A percentile compares a stretch with the other conserved stretches of the same genome.
Evolutionary conservation across 35 echinoderm and acorn worm species (phyloP).

Genomic region (Anneissia japonica): DNA sequence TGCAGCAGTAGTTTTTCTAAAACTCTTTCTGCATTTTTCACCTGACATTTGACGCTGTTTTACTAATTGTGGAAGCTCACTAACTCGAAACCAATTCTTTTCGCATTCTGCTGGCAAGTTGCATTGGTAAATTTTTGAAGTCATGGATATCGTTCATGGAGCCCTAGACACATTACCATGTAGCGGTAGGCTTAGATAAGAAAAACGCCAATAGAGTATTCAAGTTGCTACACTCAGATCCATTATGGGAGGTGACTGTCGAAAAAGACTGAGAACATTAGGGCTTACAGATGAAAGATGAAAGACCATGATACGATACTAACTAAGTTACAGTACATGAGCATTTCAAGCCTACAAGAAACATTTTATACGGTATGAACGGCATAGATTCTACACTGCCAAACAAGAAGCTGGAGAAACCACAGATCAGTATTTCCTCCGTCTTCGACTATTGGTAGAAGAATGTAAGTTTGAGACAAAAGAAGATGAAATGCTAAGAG

Average conservation of each 20-base stretch:
- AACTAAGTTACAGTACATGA: slow-evolving; percentile 6
- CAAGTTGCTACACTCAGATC: slow-evolving; percentile 24
- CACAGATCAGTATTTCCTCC: slow-evolving; percentile 27
- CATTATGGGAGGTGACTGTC: slow-evolving; percentile 24
- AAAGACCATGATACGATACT: slow-evolving; percentile 7
- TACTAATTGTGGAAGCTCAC: too few relatives aligned
- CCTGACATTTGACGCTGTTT: too few relatives aligned
- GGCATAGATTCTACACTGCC: slow-evolving; percentile 23
- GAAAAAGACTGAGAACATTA: slow-evolving; percentile 11
- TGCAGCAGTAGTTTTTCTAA: too few relatives aligned
- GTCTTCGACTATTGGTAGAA: slow-evolving; percentile 15
- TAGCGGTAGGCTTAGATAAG: slow-evolving; percentile 21
- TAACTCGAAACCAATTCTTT: too few relatives aligned
- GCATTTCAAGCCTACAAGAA: slow-evolving; percentile 30
- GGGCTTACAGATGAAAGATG: slow-evolving; percentile 2
- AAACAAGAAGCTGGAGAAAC: slow-evolving; percentile 25
- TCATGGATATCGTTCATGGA: slow-evolving; percentile 31
- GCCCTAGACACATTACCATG: slow-evolving; percentile 16
- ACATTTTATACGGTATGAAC: slow-evolving; percentile 13
- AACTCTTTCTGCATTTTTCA: too few relatives aligned
- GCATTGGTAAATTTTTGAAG: too few relatives aligned
- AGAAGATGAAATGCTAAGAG: slow-evolving; percentile 41
- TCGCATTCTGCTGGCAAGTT: too few relatives aligned
- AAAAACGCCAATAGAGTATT: slow-evolving; percentile 20
- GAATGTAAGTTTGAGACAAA: slow-evolving; percentile 24